phyloP scores from a whole-genome alignment of 2,888 invertebrate species.

The Pollenia labialis region DNA sequence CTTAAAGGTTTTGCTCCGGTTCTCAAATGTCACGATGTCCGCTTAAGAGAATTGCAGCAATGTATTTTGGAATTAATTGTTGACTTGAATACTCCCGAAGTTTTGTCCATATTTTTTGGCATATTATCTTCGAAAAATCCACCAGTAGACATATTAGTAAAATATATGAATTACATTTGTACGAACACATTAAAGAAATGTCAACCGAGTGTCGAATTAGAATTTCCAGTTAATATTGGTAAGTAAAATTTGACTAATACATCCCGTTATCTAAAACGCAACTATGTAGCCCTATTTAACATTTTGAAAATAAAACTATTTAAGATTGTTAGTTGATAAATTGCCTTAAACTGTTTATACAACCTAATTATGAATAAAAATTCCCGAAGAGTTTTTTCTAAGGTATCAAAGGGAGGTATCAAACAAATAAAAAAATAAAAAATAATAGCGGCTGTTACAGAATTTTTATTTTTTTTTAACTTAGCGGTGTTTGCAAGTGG shows the following conservation, averaged over 20 bases:
- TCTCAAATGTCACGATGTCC: constrained; percentile 79
- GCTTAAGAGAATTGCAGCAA: constrained; percentile 86
- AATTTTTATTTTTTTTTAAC: too few relatives aligned
- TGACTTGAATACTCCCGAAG: constrained; percentile 83
- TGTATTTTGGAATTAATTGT: constrained; percentile 88
- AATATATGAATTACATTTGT: constrained; percentile 84
- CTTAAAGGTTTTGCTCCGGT: constrained; percentile 82
- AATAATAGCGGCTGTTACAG: too few relatives aligned
- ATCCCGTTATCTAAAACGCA: too few relatives aligned
- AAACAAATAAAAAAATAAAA: too few relatives aligned
- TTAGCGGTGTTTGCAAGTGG: too few relatives aligned
- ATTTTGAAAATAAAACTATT: too few relatives aligned
- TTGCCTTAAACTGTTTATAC: too few relatives aligned
- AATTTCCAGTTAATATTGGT: constrained; percentile 81
- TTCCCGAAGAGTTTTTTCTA: too few relatives aligned
- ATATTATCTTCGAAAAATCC: constrained; percentile 86
- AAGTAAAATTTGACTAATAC: constrained; percentile 8
- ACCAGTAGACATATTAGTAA: constrained; percentile 86
- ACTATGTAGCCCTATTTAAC: too few relatives aligned
- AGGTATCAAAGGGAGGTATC: too few relatives aligned
- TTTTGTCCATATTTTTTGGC: constrained; percentile 86
- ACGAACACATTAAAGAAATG: constrained; percentile 78
- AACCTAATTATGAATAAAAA: too few relatives aligned
- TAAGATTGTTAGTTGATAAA: too few relatives aligned
- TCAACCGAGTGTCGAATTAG: constrained; percentile 81